phyloP scores from a whole-genome alignment of 2,888 invertebrate species.

The Drosophila niveifrons region DNA sequence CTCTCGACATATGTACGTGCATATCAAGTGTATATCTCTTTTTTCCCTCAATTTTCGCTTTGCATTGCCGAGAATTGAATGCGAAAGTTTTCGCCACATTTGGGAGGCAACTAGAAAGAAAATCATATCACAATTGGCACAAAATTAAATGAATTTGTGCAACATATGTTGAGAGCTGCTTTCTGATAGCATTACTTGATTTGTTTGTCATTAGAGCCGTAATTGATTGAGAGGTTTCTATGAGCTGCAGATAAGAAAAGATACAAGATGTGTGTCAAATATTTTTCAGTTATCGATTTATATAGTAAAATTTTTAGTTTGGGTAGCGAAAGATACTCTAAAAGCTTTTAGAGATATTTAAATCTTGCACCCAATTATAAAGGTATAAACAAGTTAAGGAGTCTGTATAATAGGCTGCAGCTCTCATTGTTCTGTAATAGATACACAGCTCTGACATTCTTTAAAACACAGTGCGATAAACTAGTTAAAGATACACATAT shows the following conservation, averaged over 20 bases:
- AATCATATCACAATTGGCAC: slow-evolving; percentile 14
- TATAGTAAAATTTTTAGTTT: background rate
- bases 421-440: background rate
- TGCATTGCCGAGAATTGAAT: slow-evolving; percentile 16
- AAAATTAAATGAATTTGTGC: slow-evolving; percentile 8
- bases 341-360: no score
- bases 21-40: slow-evolving; percentile 66
- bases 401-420: background rate
- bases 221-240: background rate
- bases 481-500: slow-evolving; percentile 7
- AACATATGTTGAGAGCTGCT: slow-evolving; percentile 1
- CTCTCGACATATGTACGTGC: slow-evolving; percentile 53
- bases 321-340: background rate
- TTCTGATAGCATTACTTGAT: background rate
- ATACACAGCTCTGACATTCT: background rate
- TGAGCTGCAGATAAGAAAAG: background rate
- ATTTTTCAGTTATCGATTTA: background rate
- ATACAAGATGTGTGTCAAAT: background rate
- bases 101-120: background rate
- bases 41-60: slow-evolving; percentile 57
- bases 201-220: background rate
- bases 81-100: slow-evolving; percentile 6
- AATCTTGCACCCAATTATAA: no score
- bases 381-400: background rate
- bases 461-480: background rate